A percentile compares a stretch with the other conserved stretches of the same genome.
These are phyloP conservation scores for Gopherus evgoodei DNA, from an alignment of 2,113 vertebrate genomes.

Conservation along the genomic window DNA sequence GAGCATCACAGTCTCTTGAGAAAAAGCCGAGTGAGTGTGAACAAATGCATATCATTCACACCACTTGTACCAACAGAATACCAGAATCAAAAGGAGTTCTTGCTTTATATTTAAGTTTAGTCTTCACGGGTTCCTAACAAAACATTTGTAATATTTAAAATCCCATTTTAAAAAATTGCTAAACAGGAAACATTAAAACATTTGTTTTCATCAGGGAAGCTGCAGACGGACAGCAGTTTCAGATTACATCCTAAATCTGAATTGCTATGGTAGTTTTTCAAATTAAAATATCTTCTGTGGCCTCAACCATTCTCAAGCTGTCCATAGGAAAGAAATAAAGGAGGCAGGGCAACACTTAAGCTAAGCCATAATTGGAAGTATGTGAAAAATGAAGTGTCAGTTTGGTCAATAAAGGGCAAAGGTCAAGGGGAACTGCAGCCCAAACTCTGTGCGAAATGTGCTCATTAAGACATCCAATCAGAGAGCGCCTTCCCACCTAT, in stretches of 20 bases:
- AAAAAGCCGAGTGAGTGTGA: constrained; percentile 46
- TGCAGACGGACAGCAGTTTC: constrained; percentile 78
- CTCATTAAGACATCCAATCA: constrained; percentile 97
- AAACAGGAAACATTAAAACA: constrained; percentile 66
- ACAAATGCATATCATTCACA: constrained; percentile 52
- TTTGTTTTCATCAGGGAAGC: constrained; percentile 62
- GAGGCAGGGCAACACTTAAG: constrained; percentile 83
- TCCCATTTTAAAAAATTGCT: neutral
- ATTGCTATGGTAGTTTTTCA: constrained; percentile 80
- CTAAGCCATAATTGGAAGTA: constrained; percentile 93
- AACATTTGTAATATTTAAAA: constrained; percentile 12
- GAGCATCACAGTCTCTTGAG: constrained; percentile 28
- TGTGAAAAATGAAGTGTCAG: constrained; percentile 99
- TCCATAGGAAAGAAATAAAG: constrained; percentile 85
- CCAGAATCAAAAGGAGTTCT: constrained; percentile 58
- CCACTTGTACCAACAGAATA: constrained; percentile 70
- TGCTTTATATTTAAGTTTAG: neutral
- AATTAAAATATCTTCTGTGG: constrained; percentile 85
- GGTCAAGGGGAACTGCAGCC: constrained; percentile 91
- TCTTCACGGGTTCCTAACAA: neutral
- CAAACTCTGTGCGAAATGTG: constrained; percentile 89
- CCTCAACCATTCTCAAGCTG: constrained; percentile 76
- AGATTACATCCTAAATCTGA: constrained; percentile 80
- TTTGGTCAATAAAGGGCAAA: constrained; percentile 97
- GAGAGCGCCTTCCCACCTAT: constrained; percentile 83